Evolutionary conservation across 92 coral and sea anemone genomes (phyloP).

Genomic region (Epizoanthus scotinus): DNA sequence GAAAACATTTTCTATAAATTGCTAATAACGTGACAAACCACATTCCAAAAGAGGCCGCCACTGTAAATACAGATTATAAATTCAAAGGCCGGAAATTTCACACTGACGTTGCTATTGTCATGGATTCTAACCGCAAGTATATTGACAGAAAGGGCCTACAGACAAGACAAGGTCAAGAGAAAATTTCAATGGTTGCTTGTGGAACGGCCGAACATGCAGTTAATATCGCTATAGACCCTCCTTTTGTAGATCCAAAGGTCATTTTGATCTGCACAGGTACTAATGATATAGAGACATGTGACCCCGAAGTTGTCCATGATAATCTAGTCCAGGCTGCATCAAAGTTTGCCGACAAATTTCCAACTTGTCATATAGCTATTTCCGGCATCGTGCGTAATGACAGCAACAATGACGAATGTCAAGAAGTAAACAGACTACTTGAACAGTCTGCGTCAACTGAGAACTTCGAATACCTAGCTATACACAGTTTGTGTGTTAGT

Average conservation of each 20-base stretch:
- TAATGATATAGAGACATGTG: conserved; percentile 15
- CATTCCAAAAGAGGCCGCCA: no score
- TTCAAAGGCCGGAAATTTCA: no score
- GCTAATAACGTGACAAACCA: no score
- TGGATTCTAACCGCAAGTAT: not conserved
- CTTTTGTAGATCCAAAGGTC: conserved; percentile 18
- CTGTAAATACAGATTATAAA: no score
- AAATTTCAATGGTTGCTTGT: no score
- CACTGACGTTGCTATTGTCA: no score
- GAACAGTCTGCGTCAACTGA: not conserved
- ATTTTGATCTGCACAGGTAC: conserved; percentile 1
- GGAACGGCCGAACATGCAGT: not conserved
- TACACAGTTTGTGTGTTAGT: not conserved
- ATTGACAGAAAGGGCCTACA: not conserved
- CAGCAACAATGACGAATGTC: not conserved
- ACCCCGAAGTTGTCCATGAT: not conserved
- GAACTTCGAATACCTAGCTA: not conserved
- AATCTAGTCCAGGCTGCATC: not conserved
- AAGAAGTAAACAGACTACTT: not conserved
- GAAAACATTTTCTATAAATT: no score
- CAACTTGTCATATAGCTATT: conserved; percentile 6
- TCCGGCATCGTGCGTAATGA: not conserved
- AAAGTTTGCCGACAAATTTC: not conserved
- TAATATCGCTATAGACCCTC: conserved; percentile 1
- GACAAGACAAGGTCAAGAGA: conserved; percentile 1